Conservation (phyloP, 2,113 vertebrate genomes). For the Uria lomvia region DNA sequence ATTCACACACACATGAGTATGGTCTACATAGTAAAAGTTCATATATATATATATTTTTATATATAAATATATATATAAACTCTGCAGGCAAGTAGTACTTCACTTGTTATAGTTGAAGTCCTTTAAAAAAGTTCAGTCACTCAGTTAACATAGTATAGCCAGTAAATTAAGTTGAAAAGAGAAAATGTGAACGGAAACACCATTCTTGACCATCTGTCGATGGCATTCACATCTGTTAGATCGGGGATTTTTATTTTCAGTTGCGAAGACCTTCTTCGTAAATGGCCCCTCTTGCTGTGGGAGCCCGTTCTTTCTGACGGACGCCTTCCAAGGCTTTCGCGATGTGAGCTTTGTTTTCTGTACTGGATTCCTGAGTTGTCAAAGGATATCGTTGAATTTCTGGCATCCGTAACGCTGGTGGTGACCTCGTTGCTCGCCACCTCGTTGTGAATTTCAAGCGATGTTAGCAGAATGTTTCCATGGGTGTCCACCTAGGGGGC, state of each 20-base stretch:
- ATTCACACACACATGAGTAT: conserved; percentile 73
- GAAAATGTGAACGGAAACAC: conserved; percentile 95
- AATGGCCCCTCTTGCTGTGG: conserved; percentile 83
- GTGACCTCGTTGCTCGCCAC: conserved; percentile 87
- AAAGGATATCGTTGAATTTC: conserved; percentile 90
- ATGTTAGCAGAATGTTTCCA: conserved; percentile 92
- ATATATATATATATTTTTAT: conserved; percentile 78
- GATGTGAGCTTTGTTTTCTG: conserved; percentile 84
- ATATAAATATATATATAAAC: conserved; percentile 83
- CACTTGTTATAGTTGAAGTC: conserved; percentile 72
- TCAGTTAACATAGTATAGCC: conserved; percentile 99
- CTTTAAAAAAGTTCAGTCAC: conserved; percentile 76
- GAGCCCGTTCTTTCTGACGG: conserved; percentile 79
- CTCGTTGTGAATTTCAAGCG: conserved; percentile 96
- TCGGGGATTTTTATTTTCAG: conserved; percentile 98
- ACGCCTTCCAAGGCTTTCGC: conserved; percentile 75
- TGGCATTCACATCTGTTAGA: conserved; percentile 95
- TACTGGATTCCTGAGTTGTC: conserved; percentile 94
- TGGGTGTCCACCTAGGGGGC: conserved; percentile 88
- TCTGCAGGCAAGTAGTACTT: conserved; percentile 78
- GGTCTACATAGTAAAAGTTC: conserved; percentile 76
- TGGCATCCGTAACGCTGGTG: conserved; percentile 79
- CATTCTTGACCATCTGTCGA: conserved; percentile 96
- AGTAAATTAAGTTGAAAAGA: conserved; percentile 98
- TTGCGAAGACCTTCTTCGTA: conserved; percentile 91